Percentiles rank a stretch among this genome's conserved stretches.
These are phyloP conservation scores for Smittia aterrima DNA, from an alignment of 2,888 invertebrate species.

Conservation along the genomic window DNA sequence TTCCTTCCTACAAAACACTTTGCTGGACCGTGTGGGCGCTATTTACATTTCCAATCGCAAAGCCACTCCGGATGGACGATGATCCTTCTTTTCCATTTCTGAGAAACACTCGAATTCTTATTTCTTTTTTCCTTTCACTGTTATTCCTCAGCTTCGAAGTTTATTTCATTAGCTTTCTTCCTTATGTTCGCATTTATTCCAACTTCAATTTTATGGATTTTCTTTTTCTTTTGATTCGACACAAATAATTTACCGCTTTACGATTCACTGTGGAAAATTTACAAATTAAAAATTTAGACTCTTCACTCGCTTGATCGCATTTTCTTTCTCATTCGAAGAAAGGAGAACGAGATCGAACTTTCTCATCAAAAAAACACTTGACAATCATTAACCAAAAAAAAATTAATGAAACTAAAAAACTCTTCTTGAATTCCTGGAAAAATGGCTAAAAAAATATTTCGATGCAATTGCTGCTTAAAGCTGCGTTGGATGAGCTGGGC, in stretches of 20 bases:
- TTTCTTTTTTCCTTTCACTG: slow-evolving; percentile 12
- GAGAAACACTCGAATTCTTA: not conserved
- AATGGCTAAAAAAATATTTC: not conserved
- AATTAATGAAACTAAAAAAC: not conserved
- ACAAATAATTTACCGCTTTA: no score
- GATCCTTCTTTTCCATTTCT: not conserved
- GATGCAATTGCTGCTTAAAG: not conserved
- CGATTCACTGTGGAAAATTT: no score
- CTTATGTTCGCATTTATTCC: not conserved
- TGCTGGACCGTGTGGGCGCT: not conserved
- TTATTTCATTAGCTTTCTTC: no score
- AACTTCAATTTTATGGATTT: not conserved
- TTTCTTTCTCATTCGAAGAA: not conserved
- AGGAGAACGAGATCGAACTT: not conserved
- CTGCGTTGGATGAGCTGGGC: not conserved
- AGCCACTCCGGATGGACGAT: not conserved
- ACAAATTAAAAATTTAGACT: no score
- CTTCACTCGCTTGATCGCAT: no score
- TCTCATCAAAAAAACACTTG: not conserved
- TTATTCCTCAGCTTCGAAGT: not conserved
- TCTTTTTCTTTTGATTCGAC: not conserved
- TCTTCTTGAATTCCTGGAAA: not conserved
- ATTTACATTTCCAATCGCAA: not conserved
- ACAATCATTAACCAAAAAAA: not conserved
- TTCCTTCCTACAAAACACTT: not conserved